phyloP scores from a whole-genome alignment of 2,797 vertebrate genomes.

The Tokudaia tokunoshimensis region DNA sequence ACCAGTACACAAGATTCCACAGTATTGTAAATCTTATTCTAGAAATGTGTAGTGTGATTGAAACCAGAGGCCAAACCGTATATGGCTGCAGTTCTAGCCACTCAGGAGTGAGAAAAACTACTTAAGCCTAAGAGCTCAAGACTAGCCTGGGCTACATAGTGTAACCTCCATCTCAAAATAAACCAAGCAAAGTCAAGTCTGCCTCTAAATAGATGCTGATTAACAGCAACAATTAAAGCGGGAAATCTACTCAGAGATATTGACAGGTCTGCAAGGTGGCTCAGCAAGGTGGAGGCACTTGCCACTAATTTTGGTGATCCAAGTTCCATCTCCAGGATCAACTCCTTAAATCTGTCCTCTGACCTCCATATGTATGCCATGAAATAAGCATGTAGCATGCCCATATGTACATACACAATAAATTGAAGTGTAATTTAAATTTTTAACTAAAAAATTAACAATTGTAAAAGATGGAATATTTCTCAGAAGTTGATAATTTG shows the following conservation, averaged over 20 bases:
- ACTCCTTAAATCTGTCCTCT: background rate
- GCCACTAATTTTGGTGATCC: background rate
- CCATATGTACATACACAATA: background rate
- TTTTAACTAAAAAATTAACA: background rate
- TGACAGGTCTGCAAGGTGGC: background rate
- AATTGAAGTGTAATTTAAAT: background rate
- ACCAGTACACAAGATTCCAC: slow-evolving; percentile 36
- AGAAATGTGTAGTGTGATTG: slow-evolving; percentile 5
- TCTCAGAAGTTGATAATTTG: slow-evolving; percentile 14
- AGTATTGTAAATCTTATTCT: background rate
- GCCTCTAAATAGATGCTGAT: slow-evolving; percentile 43
- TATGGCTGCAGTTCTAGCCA: background rate
- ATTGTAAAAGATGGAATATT: slow-evolving; percentile 26
- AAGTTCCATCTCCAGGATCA: background rate
- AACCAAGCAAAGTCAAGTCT: background rate
- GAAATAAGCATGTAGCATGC: background rate
- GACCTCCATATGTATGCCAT: background rate
- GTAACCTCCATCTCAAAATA: background rate
- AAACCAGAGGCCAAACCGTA: background rate
- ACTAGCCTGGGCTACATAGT: background rate
- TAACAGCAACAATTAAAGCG: background rate
- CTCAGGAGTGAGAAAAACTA: background rate
- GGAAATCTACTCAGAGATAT: slow-evolving; percentile 14
- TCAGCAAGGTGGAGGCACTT: background rate
- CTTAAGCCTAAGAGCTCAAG: background rate